A percentile compares a stretch with the other conserved stretches of the same genome.
Conservation (phyloP, 2,888 invertebrate genomes). For the Hesperia comma region DNA sequence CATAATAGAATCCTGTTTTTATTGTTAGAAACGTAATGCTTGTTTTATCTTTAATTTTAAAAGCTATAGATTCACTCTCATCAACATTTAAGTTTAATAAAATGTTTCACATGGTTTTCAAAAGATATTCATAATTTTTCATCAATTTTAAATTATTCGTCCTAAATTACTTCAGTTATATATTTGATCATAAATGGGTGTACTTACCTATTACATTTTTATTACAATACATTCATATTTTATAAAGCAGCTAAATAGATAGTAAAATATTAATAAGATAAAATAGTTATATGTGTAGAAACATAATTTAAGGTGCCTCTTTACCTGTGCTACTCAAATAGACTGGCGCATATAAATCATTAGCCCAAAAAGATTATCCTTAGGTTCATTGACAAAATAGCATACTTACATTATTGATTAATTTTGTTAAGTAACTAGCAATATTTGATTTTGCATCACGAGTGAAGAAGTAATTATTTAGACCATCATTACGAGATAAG, state of each 20-base stretch:
- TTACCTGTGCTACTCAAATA: neutral
- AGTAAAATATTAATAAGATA: neutral
- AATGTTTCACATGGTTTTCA: too few relatives aligned
- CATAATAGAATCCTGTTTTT: constrained; percentile 42
- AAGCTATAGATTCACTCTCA: too few relatives aligned
- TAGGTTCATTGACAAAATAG: constrained; percentile 30
- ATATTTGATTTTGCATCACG: constrained; percentile 46
- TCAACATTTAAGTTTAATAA: too few relatives aligned
- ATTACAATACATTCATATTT: neutral
- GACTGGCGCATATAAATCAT: neutral
- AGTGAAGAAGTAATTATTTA: constrained; percentile 18
- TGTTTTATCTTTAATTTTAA: constrained; percentile 2
- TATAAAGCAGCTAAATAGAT: neutral
- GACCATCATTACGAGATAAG: neutral
- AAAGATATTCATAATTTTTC: too few relatives aligned
- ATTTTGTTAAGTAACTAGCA: constrained; percentile 12
- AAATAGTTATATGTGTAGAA: neutral
- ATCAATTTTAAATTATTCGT: neutral
- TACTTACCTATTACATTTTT: constrained; percentile 8
- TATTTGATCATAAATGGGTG: constrained; percentile 26
- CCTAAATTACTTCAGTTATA: constrained; percentile 41
- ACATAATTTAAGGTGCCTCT: neutral
- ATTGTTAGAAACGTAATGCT: neutral
- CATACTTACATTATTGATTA: constrained; percentile 1
- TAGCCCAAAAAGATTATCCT: constrained; percentile 1